phyloP scores from a whole-genome alignment of 2,797 vertebrate genomes.

The Aselliscus stoliczkanus region DNA sequence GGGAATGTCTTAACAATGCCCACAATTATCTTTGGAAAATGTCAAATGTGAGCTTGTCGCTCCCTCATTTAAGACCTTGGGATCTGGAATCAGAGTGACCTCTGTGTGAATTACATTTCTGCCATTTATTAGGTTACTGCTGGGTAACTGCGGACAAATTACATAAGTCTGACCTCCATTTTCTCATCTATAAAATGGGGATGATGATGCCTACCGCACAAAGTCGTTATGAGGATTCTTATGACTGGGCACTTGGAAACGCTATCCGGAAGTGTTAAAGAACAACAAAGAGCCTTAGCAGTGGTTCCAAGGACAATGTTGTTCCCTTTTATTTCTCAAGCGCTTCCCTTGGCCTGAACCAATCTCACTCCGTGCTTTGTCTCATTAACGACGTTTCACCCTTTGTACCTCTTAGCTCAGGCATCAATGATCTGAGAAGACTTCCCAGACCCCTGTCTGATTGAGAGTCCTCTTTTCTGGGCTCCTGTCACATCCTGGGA shows the following conservation, averaged over 20 bases:
- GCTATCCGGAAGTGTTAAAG: not conserved
- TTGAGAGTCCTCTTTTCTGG: not conserved
- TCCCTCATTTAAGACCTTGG: not conserved
- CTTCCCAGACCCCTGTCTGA: not conserved
- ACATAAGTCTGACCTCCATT: not conserved
- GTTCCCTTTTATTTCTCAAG: not conserved
- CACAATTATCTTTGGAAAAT: not conserved
- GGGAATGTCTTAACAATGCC: not conserved
- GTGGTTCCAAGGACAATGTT: too few relatives aligned
- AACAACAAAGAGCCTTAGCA: not conserved
- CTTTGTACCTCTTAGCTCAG: not conserved
- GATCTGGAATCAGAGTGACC: not conserved
- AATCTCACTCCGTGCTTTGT: not conserved
- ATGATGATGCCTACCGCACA: fast-evolving
- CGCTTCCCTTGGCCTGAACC: not conserved
- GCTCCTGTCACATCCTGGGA: not conserved
- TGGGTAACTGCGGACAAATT: too few relatives aligned
- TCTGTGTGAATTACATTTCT: not conserved
- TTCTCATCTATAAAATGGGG: not conserved
- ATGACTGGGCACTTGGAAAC: not conserved
- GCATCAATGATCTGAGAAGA: not conserved
- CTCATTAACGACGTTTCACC: not conserved
- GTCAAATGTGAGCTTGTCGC: not conserved
- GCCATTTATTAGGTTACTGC: not conserved
- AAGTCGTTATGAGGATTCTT: not conserved